Base-by-base conservation (phyloP, 2,888 invertebrate genomes). In the Helobdella robusta region DNA sequence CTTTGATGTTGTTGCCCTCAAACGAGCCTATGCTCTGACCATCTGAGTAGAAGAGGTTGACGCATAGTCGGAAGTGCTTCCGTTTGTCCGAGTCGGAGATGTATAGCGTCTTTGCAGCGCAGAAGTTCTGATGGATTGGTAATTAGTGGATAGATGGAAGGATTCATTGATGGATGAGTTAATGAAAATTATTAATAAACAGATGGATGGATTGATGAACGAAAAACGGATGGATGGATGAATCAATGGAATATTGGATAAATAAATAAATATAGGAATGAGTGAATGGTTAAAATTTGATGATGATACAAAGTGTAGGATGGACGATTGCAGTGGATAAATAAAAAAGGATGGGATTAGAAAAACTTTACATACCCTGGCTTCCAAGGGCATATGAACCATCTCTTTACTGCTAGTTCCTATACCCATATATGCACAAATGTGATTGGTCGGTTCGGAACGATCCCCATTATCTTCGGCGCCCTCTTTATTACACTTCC, bases 371-470 rank as follows among this genome's bases (percentile, higher is more conserved):
- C 72, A 69, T 71, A 83, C 84, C 79, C 97, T 98, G 69, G 93
- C 93, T 79, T 95, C 95, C 72, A 98, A 84, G 81, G 97, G 95
- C 63, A 98, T 83, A 79, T 94, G 95, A 78, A 98, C 97, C 91
- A 94, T 94, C 76, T 98, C 97, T 81, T 95, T 94, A 77, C 97
- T 95, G 0, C 92, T 92, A 81, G 93, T 94, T 5, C 79, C 78
- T 68, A 98, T 98, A 35, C 98, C 97, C 76, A 98, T 99, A 78
- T 95, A 97, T 64, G 97, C 95, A 81, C 95, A 94, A n/a, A 98
- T 83, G 78, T 95, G 76, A 32, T 73, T 73, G 60, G 25, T 44
- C 25, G 61, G 2, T 18, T 36, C 25, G 73, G 73, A 63, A 77
- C 77, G 66, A 74, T 75, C 18, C 74, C 74, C 28, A 73, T 72